Percentiles rank a stretch among this genome's conserved stretches.
Conservation (phyloP, 2,888 invertebrate genomes). For the Heliconius charithonia region DNA sequence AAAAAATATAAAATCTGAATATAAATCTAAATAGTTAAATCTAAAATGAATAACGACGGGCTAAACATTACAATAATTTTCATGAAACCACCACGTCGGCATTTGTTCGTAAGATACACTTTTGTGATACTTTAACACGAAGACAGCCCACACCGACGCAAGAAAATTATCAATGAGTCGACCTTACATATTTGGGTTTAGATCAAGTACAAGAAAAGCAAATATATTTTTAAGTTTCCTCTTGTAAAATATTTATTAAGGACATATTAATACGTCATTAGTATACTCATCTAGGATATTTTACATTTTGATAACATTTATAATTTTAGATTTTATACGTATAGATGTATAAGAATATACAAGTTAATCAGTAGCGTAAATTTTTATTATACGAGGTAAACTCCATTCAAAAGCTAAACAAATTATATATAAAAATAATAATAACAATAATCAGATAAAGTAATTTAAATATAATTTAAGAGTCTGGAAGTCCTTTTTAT, state of each 20-base stretch:
- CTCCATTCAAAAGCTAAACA: background rate
- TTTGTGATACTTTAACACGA: background rate
- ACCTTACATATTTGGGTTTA: background rate
- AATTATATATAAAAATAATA: background rate
- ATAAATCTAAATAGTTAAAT: constrained; percentile 25
- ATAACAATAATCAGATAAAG: background rate
- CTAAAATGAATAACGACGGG: constrained; percentile 50
- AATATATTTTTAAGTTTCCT: background rate
- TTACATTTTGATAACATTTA: background rate
- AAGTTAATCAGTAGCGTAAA: background rate
- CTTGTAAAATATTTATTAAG: too few species aligned
- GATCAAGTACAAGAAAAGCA: background rate
- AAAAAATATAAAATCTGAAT: background rate
- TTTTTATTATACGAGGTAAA: background rate
- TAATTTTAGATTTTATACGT: background rate
- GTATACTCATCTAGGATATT: too few species aligned
- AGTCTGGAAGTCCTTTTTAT: background rate
- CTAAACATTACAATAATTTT: background rate
- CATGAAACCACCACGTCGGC: background rate
- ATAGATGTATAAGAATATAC: background rate
- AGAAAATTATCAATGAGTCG: background rate
- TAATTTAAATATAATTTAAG: background rate
- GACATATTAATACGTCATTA: too few species aligned
- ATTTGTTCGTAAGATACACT: background rate
- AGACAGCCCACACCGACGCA: background rate